phyloP scores from a whole-genome alignment of 2,113 vertebrate species.

The Echinops telfairi region DNA sequence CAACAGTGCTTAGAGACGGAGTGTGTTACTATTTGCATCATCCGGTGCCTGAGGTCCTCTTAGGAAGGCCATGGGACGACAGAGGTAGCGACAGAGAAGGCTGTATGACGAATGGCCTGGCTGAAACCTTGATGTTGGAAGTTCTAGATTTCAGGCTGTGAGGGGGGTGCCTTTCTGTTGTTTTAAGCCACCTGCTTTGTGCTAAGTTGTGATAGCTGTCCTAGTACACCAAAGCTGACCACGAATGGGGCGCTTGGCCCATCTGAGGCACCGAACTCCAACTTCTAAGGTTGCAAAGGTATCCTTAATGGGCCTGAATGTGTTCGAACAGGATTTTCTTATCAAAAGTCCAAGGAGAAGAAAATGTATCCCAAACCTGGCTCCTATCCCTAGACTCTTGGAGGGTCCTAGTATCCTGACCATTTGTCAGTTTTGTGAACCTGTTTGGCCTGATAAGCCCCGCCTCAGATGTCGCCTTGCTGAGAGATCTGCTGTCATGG shows the following conservation, averaged over 20 bases:
- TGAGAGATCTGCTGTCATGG: not conserved
- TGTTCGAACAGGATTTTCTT: not conserved
- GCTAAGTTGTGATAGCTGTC: not conserved
- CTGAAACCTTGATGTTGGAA: not conserved
- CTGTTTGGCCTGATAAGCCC: fast-evolving
- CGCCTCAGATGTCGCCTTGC: not conserved
- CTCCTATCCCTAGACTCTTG: not conserved
- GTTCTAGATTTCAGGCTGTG: not conserved
- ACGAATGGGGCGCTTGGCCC: not conserved
- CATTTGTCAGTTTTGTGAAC: not conserved
- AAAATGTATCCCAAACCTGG: not conserved
- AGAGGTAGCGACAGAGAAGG: no score
- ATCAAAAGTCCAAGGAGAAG: not conserved
- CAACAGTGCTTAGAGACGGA: not conserved
- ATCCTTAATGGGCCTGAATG: not conserved
- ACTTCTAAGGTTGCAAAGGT: not conserved
- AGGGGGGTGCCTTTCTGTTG: no score
- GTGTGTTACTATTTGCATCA: not conserved
- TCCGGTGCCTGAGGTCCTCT: not conserved
- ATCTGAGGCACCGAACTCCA: no score
- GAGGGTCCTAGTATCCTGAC: no score
- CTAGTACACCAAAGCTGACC: not conserved
- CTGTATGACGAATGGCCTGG: not conserved
- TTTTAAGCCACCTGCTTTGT: not conserved
- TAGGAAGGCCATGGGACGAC: not conserved